Percentiles rank a stretch among this genome's conserved stretches.
These are phyloP conservation scores for Philantomba maxwellii DNA, from an alignment of 2,113 vertebrate genomes.

Conservation along the genomic window DNA sequence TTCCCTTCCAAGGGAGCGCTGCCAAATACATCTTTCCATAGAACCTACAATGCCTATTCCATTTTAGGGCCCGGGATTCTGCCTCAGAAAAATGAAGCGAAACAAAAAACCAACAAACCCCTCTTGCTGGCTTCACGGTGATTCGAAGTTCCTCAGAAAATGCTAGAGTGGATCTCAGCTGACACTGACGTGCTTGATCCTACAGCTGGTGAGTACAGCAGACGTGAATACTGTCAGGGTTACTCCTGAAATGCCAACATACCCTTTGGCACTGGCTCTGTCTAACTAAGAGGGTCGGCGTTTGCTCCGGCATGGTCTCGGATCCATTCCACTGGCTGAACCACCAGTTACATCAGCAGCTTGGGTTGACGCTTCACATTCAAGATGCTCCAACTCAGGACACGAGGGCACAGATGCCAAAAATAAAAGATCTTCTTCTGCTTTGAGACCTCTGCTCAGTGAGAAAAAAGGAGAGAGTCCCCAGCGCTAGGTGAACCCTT, in stretches of 20 bases:
- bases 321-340: not conserved
- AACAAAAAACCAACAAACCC: not conserved
- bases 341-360: not conserved
- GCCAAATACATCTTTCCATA: not conserved
- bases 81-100: not conserved
- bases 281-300: not conserved
- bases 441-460: not conserved
- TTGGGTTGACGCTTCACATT: not conserved
- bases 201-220: not conserved
- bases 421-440: not conserved
- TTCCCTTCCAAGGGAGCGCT: not conserved
- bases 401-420: not conserved
- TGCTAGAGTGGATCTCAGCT: not conserved
- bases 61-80: not conserved
- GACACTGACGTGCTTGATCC: not conserved
- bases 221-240: not conserved
- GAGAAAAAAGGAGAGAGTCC: not conserved
- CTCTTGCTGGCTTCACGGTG: not conserved
- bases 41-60: not conserved
- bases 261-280: not conserved
- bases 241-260: not conserved
- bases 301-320: fast-evolving
- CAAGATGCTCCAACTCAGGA: not conserved
- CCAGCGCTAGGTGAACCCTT: not conserved
- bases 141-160: not conserved